These are phyloP conservation scores for Hyperoodon ampullatus DNA, from an alignment of 2,113 vertebrate species.

Conservation along the genomic window DNA sequence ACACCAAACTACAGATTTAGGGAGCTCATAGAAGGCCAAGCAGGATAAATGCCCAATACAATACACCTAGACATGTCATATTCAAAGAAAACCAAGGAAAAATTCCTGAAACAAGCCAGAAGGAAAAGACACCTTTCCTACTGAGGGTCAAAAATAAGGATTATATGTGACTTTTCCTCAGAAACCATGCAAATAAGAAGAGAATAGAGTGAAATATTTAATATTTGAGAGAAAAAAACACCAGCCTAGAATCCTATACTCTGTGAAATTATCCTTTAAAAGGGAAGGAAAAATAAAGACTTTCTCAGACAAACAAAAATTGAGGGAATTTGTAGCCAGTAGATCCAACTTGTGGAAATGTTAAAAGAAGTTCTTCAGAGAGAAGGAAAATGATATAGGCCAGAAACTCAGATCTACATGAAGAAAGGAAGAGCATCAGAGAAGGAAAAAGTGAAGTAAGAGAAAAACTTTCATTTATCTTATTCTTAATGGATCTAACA, in stretches of 20 bases:
- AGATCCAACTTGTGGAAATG: background rate
- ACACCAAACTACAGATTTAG: background rate
- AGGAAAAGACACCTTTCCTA: background rate
- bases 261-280: background rate
- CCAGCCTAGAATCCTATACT: background rate
- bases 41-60: background rate
- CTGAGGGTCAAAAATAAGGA: background rate
- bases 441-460: background rate
- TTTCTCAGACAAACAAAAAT: background rate
- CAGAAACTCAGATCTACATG: background rate
- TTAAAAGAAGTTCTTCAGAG: background rate
- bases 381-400: background rate
- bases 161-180: background rate
- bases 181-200: background rate
- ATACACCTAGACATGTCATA: background rate
- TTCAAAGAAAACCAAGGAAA: background rate
- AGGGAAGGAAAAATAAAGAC: background rate
- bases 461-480: background rate
- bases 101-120: background rate
- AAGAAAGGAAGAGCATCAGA: background rate
- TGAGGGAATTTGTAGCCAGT: background rate
- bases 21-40: background rate
- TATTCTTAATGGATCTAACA: background rate
- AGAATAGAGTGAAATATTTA: background rate
- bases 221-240: background rate